These are phyloP conservation scores for Drosophila obscura DNA, from an alignment of 1,140 invertebrate genomes.

Conservation along the genomic window DNA sequence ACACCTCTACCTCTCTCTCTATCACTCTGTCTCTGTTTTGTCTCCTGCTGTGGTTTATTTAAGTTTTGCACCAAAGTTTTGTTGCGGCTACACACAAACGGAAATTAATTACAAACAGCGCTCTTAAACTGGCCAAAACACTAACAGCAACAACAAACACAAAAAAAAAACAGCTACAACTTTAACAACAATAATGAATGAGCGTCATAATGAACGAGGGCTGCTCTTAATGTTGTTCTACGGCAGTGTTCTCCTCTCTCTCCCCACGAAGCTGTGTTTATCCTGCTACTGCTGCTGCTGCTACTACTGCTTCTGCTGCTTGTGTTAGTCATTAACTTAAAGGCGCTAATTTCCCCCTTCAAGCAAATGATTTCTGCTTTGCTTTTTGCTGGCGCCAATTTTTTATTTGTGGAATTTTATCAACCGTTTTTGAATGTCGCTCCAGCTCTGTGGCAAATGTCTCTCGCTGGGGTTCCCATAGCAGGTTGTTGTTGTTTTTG, in stretches of 20 bases:
- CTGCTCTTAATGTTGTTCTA: constrained; percentile 43
- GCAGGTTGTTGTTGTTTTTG: constrained; percentile 27
- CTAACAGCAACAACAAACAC: constrained; percentile 28
- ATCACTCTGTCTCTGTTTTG: constrained; percentile 4
- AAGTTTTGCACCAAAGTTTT: constrained; percentile 68
- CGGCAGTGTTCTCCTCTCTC: constrained; percentile 11
- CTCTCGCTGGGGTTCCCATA: constrained; percentile 44
- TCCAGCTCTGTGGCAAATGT: constrained; percentile 3
- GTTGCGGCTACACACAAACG: constrained; percentile 77
- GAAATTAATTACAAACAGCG: constrained; percentile 81
- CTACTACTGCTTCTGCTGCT: constrained; percentile 24
- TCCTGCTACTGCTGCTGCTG: not conserved
- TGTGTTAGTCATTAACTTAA: constrained; percentile 60
- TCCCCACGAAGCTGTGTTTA: constrained; percentile 6
- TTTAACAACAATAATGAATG: constrained; percentile 67
- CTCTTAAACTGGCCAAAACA: constrained; percentile 57
- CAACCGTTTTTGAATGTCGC: constrained; percentile 44
- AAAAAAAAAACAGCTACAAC: constrained; percentile 23
- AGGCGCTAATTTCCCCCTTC: constrained; percentile 62
- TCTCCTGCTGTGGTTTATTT: constrained; percentile 71
- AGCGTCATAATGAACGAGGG: constrained; percentile 72
- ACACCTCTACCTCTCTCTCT: not conserved
- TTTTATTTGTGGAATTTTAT: constrained; percentile 64
- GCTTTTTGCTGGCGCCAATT: constrained; percentile 58
- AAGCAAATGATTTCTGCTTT: constrained; percentile 54